These are phyloP conservation scores for Orthonyx spaldingii DNA, from an alignment of 2,113 vertebrate genomes.

Conservation along the genomic window DNA sequence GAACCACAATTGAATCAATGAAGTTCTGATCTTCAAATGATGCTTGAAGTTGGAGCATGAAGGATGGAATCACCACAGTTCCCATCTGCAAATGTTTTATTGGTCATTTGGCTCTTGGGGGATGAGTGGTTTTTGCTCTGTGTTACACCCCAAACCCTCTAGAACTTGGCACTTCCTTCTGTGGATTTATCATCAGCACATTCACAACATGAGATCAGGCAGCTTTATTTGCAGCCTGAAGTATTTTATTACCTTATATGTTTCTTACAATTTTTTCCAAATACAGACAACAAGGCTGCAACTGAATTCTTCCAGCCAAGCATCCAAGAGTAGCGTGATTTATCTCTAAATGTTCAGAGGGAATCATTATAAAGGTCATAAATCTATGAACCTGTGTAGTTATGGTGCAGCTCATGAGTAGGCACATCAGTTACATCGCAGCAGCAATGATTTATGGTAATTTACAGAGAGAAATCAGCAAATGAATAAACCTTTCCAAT, in stretches of 20 bases:
- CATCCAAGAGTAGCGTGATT: neutral
- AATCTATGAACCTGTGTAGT: neutral
- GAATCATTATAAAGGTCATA: neutral
- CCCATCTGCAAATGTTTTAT: neutral
- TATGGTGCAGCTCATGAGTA: neutral
- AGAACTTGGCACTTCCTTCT: neutral
- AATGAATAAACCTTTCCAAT: neutral
- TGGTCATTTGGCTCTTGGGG: neutral
- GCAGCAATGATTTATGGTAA: neutral
- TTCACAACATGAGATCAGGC: neutral
- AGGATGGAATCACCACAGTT: neutral
- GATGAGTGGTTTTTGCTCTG: neutral
- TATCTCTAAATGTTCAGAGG: neutral
- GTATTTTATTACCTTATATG: neutral
- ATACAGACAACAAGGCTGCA: neutral
- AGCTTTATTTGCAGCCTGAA: neutral
- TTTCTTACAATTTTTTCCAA: neutral
- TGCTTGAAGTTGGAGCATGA: neutral
- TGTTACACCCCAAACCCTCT: neutral
- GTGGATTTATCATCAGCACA: neutral
- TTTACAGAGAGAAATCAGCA: neutral
- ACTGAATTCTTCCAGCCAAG: neutral
- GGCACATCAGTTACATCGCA: neutral
- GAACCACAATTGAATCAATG: neutral
- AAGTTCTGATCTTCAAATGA: neutral